Percentiles rank a stretch among this genome's conserved stretches.
Conservation (phyloP, 2,113 vertebrate genomes). For the Lagopus leucura region DNA sequence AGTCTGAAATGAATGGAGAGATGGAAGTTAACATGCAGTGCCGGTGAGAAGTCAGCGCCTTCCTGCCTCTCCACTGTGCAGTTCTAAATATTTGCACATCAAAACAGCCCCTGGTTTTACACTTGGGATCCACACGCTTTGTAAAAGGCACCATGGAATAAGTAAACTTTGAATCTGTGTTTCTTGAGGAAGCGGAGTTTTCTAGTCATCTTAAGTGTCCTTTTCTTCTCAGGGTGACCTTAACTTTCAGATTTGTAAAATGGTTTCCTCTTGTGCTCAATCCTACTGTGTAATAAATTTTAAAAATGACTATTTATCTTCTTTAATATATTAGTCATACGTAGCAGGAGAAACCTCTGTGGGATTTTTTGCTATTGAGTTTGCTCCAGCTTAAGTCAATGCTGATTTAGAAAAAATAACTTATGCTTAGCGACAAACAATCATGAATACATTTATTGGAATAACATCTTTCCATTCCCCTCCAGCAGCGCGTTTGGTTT, state of each 20-base stretch:
- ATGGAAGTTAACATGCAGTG: neutral
- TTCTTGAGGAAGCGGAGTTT: conserved; percentile 72
- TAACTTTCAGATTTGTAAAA: conserved; percentile 72
- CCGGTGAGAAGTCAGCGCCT: neutral
- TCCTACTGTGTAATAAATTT: conserved; percentile 53
- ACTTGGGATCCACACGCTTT: conserved; percentile 72
- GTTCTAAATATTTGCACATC: conserved; percentile 80
- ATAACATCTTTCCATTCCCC: conserved; percentile 40
- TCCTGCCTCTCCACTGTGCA: neutral
- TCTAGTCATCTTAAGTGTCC: conserved; percentile 64
- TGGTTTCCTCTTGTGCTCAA: conserved; percentile 62
- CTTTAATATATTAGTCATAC: conserved; percentile 48
- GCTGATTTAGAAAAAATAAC: conserved; percentile 58
- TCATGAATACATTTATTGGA: conserved; percentile 65
- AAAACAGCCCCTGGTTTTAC: conserved; percentile 72
- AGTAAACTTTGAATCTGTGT: conserved; percentile 76
- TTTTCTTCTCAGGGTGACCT: conserved; percentile 80
- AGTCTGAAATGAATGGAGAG: neutral
- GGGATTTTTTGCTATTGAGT: conserved; percentile 22
- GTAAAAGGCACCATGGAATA: conserved; percentile 57
- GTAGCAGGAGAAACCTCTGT: conserved; percentile 26
- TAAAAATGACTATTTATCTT: conserved; percentile 70
- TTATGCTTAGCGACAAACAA: conserved; percentile 46
- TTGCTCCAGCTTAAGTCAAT: conserved; percentile 52
- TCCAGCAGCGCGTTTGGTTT: neutral